Conservation (phyloP, 2,888 invertebrate genomes). For the Pyrgus malvae region DNA sequence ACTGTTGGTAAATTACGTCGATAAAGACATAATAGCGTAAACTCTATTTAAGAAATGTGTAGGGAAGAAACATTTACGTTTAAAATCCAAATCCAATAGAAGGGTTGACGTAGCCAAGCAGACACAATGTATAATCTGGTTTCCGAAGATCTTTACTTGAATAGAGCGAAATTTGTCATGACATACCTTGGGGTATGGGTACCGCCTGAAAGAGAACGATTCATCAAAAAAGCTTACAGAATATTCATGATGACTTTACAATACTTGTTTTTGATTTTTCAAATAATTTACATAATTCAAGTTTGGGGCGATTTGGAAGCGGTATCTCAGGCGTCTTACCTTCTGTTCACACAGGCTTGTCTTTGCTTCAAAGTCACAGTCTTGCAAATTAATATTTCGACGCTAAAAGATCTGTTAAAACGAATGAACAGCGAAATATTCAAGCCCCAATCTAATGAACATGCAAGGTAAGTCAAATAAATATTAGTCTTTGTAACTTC, state of each 20-base stretch:
- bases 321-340: constrained; percentile 63
- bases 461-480: constrained; percentile 55
- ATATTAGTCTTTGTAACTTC: too few species aligned
- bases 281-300: constrained; percentile 60
- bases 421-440: constrained; percentile 61
- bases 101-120: too few species aligned
- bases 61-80: too few species aligned
- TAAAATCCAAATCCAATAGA: too few species aligned
- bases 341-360: constrained; percentile 69
- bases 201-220: constrained; percentile 45
- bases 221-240: constrained; percentile 45
- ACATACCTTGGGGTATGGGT: constrained; percentile 67
- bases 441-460: constrained; percentile 46
- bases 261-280: constrained; percentile 62
- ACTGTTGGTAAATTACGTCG: constrained; percentile 30
- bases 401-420: constrained; percentile 47
- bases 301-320: constrained; percentile 71
- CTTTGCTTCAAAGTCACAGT: constrained; percentile 69
- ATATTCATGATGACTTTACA: constrained; percentile 58
- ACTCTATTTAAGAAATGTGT: too few species aligned
- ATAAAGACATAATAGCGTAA: constrained; percentile 30
- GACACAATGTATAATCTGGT: constrained; percentile 35
- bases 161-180: constrained; percentile 66
- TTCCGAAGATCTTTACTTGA: constrained; percentile 57
- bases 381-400: constrained; percentile 53